Percentiles rank a stretch among this genome's conserved stretches.
Evolutionary conservation across 2,888 invertebrate species (phyloP).

Genomic region (Nephrotoma guestfalica): DNA sequence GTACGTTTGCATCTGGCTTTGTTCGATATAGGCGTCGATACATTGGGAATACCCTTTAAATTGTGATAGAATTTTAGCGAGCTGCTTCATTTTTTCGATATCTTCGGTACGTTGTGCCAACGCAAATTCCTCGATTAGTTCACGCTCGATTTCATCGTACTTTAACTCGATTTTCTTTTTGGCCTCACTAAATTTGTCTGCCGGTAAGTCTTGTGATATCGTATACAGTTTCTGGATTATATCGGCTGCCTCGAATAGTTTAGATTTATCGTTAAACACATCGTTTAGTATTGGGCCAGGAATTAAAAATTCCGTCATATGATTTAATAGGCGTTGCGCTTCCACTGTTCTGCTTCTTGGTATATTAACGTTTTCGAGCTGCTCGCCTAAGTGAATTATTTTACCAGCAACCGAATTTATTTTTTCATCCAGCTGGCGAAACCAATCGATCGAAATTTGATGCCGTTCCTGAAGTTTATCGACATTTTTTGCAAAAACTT

Average conservation of each 20-base stretch:
- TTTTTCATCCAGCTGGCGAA: conserved; percentile 85
- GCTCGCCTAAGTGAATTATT: conserved; percentile 96
- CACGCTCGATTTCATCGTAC: conserved; percentile 79
- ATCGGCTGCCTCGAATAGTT: conserved; percentile 68
- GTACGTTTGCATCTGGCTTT: conserved; percentile 83
- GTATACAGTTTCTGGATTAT: conserved; percentile 92
- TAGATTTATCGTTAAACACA: conserved; percentile 64
- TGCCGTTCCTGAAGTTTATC: conserved; percentile 72
- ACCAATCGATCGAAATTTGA: conserved; percentile 71
- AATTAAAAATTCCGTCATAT: conserved; percentile 82
- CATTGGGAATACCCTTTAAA: conserved; percentile 96
- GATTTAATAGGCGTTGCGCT: conserved; percentile 81
- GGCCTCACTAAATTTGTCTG: conserved; percentile 71
- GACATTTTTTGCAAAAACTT: conserved; percentile 64
- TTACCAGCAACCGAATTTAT: conserved; percentile 96
- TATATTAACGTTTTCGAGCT: conserved; percentile 90
- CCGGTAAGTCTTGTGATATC: conserved; percentile 88
- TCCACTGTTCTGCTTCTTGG: conserved; percentile 90
- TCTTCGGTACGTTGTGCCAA: conserved; percentile 77
- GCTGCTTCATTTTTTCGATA: conserved; percentile 77
- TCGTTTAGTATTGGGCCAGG: conserved; percentile 72
- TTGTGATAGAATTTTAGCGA: conserved; percentile 81
- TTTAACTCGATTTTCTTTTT: conserved; percentile 75
- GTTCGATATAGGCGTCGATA: conserved; percentile 92
- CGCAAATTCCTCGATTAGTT: conserved; percentile 88